Percentiles rank a stretch among this genome's conserved stretches.
Conservation (phyloP, 2,888 invertebrate genomes). For the Rhodophaea formosa region DNA sequence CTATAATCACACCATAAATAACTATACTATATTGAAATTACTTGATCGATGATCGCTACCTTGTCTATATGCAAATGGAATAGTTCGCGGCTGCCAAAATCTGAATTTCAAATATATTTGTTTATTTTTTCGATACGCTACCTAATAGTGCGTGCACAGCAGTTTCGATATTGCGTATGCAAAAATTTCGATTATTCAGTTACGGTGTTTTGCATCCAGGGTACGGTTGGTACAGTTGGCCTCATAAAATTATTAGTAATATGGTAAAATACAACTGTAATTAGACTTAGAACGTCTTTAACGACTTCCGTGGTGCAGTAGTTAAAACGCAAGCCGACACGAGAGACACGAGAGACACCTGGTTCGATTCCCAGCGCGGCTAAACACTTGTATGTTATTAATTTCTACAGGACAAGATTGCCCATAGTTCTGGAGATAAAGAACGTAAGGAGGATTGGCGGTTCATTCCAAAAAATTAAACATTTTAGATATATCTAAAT, state of each 20-base stretch:
- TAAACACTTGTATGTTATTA: too few relatives aligned
- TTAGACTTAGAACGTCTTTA: too few relatives aligned
- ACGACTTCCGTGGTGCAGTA: too few relatives aligned
- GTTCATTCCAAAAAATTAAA: too few relatives aligned
- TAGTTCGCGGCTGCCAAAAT: conserved; percentile 58
- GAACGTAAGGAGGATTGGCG: too few relatives aligned
- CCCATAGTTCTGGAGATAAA: too few relatives aligned
- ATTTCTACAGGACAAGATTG: too few relatives aligned
- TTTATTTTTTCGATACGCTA: conserved; percentile 65
- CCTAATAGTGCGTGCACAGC: conserved; percentile 60
- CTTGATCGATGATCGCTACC: conserved; percentile 65
- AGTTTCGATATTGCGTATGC: conserved; percentile 55
- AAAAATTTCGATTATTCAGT: conserved; percentile 50
- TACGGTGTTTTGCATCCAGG: conserved; percentile 40
- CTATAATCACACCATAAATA: conserved; percentile 41
- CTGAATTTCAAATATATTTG: conserved; percentile 75
- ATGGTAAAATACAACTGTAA: too few relatives aligned
- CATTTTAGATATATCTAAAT: too few relatives aligned
- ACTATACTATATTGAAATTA: conserved; percentile 59
- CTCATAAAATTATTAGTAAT: neutral
- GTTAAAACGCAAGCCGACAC: too few relatives aligned
- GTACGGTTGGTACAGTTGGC: conserved; percentile 13
- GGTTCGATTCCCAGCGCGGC: too few relatives aligned
- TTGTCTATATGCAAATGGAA: conserved; percentile 76
- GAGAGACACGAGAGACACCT: too few relatives aligned